These are phyloP conservation scores for Tribolium freemani DNA, from an alignment of 2,888 invertebrate genomes.

Conservation along the genomic window DNA sequence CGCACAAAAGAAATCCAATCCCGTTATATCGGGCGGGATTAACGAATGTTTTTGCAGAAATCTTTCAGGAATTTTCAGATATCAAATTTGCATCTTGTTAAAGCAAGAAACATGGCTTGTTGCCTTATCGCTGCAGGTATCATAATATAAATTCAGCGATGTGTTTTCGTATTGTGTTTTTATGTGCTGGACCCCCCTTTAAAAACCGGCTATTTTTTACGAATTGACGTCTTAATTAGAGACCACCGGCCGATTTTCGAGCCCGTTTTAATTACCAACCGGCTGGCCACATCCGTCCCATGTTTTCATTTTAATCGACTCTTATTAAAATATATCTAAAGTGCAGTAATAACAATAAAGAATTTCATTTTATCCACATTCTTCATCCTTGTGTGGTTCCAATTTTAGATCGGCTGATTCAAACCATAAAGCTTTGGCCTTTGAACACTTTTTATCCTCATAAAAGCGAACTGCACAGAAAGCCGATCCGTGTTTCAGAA, in stretches of 20 bases:
- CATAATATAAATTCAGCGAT: slow-evolving; percentile 11
- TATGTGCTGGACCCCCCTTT: slow-evolving; percentile 9
- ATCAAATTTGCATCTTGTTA: slow-evolving; percentile 29
- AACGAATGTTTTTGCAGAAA: not conserved
- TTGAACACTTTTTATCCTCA: slow-evolving; percentile 49
- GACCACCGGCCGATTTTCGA: slow-evolving; percentile 32
- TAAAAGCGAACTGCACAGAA: slow-evolving; percentile 49
- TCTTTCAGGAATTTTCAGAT: not conserved
- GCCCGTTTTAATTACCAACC: slow-evolving; percentile 48
- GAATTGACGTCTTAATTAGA: slow-evolving; percentile 51
- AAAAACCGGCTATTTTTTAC: slow-evolving; percentile 8
- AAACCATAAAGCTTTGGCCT: slow-evolving; percentile 48
- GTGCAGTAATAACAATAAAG: slow-evolving; percentile 49
- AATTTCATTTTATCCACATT: slow-evolving; percentile 51
- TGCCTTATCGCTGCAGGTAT: slow-evolving; percentile 23
- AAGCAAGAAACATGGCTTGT: slow-evolving; percentile 16
- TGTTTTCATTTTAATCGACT: not conserved
- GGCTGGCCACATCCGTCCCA: slow-evolving; percentile 10
- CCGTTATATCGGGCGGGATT: not conserved
- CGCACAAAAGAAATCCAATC: not conserved
- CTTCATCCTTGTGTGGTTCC: slow-evolving; percentile 50
- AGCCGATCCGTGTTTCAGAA: slow-evolving; percentile 44
- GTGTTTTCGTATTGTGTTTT: slow-evolving; percentile 8
- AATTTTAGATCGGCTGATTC: slow-evolving; percentile 50
- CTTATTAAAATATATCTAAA: not conserved